Conservation (phyloP, 2,888 invertebrate genomes). For the Scaptomyza parva region DNA sequence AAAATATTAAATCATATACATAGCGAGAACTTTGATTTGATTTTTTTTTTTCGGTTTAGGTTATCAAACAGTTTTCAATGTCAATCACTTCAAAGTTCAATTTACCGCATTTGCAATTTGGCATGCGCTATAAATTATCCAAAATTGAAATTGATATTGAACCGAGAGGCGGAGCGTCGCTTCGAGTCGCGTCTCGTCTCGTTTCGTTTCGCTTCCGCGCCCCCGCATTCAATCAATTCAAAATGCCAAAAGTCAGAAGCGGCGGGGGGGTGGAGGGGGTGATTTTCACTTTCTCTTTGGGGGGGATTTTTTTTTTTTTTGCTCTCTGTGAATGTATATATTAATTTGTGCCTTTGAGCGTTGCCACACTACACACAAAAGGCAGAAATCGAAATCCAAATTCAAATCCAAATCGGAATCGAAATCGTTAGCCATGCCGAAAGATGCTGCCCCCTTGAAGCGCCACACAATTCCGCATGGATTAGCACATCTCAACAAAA, state of each 20-base stretch:
- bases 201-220: constrained; percentile 48
- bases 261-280: background rate
- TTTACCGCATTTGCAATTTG: constrained; percentile 55
- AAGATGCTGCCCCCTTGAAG: constrained; percentile 13
- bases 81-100: constrained; percentile 62
- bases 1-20: background rate
- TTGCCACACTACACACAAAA: constrained; percentile 15
- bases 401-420: too few relatives aligned
- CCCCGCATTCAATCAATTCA: constrained; percentile 69
- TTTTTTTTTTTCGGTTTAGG: too few relatives aligned
- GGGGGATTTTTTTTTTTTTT: constrained; percentile 50
- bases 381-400: constrained; percentile 19
- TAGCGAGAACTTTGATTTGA: background rate
- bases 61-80: constrained; percentile 20
- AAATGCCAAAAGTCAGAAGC: constrained; percentile 62
- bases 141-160: constrained; percentile 64
- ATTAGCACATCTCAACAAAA: constrained; percentile 42
- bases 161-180: constrained; percentile 38
- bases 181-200: constrained; percentile 42
- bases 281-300: constrained; percentile 50
- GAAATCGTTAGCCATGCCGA: background rate
- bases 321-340: too few relatives aligned
- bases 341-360: constrained; percentile 59
- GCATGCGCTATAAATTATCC: constrained; percentile 60
- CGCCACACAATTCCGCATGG: constrained; percentile 61